These are phyloP conservation scores for Cossypha caffra DNA, from an alignment of 2,797 vertebrate genomes.

Conservation along the genomic window DNA sequence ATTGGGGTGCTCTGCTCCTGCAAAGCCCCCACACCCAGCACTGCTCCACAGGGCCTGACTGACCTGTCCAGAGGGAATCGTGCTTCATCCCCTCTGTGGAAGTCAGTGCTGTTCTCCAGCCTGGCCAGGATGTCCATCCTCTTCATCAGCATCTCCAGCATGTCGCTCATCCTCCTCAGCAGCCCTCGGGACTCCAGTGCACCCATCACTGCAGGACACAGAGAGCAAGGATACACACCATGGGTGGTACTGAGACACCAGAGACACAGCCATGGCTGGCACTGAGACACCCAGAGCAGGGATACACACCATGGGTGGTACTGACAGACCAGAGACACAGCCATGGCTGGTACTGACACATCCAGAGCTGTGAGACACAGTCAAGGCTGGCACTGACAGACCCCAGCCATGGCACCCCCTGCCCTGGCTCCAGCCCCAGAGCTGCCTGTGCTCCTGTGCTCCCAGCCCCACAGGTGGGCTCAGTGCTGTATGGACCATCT, in stretches of 20 bases:
- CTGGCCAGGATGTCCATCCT: slow-evolving; percentile 89
- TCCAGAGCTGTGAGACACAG: not conserved
- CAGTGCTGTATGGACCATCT: fast-evolving
- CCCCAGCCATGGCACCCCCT: not conserved
- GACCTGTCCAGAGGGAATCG: slow-evolving; percentile 86
- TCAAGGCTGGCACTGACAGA: too few relatives aligned
- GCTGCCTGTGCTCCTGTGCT: fast-evolving
- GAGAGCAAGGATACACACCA: not conserved
- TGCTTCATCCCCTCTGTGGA: slow-evolving; percentile 78
- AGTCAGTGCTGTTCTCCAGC: slow-evolving; percentile 86
- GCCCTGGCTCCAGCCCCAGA: not conserved
- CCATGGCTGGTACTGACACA: fast-evolving
- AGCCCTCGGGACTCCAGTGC: slow-evolving; percentile 88
- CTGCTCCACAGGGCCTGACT: not conserved
- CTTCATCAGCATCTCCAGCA: slow-evolving; percentile 92
- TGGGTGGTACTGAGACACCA: too few relatives aligned
- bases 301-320: fast-evolving
- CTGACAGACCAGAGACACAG: fast-evolving
- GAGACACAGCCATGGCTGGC: fast-evolving
- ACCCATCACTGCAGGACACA: slow-evolving; percentile 82
- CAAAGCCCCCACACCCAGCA: fast-evolving
- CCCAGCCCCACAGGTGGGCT: not conserved
- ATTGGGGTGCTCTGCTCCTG: fast-evolving
- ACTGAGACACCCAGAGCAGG: not conserved
- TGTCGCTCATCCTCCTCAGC: slow-evolving; percentile 92